phyloP scores from a whole-genome alignment of 2,888 invertebrate genomes.

The Drosophila barbarae region DNA sequence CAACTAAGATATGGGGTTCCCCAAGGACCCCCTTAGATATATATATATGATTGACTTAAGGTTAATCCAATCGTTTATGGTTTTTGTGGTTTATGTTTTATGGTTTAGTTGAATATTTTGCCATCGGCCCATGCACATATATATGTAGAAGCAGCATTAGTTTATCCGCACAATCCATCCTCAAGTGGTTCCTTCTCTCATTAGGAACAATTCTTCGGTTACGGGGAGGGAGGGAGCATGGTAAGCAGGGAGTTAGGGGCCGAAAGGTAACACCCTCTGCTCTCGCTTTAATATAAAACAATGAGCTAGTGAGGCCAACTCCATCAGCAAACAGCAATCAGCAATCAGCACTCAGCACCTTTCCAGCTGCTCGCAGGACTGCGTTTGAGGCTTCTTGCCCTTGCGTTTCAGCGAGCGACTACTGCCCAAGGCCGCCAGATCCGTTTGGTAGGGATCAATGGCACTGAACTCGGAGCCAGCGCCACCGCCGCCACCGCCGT shows the following conservation, averaged over 20 bases:
- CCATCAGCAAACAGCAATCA: slow-evolving; percentile 25
- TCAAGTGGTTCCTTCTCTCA: neutral
- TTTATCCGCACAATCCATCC: slow-evolving; percentile 9
- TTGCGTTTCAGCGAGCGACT: slow-evolving; percentile 53
- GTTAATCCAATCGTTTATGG: slow-evolving; percentile 23
- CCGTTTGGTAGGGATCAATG: slow-evolving; percentile 57
- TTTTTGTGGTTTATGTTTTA: neutral
- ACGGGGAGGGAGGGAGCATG: neutral
- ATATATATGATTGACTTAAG: slow-evolving; percentile 19
- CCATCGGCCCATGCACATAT: slow-evolving; percentile 29
- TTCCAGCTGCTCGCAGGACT: slow-evolving; percentile 76
- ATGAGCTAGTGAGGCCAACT: slow-evolving; percentile 37
- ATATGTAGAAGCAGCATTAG: slow-evolving; percentile 23
- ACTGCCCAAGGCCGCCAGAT: slow-evolving; percentile 5
- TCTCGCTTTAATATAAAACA: slow-evolving; percentile 67
- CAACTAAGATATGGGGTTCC: slow-evolving; percentile 44
- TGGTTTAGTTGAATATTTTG: slow-evolving; percentile 29
- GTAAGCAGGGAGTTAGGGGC: slow-evolving; percentile 3
- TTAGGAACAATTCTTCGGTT: slow-evolving; percentile 26
- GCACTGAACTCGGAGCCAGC: slow-evolving; percentile 52
- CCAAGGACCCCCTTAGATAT: neutral
- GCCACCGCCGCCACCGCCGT: neutral
- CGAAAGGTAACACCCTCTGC: neutral
- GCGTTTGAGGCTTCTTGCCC: slow-evolving; percentile 69
- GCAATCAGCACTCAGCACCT: slow-evolving; percentile 48